A percentile compares a stretch with the other conserved stretches of the same genome.
Evolutionary conservation across 2,797 vertebrate species (phyloP).

Genomic region (Ceryle rudis): DNA sequence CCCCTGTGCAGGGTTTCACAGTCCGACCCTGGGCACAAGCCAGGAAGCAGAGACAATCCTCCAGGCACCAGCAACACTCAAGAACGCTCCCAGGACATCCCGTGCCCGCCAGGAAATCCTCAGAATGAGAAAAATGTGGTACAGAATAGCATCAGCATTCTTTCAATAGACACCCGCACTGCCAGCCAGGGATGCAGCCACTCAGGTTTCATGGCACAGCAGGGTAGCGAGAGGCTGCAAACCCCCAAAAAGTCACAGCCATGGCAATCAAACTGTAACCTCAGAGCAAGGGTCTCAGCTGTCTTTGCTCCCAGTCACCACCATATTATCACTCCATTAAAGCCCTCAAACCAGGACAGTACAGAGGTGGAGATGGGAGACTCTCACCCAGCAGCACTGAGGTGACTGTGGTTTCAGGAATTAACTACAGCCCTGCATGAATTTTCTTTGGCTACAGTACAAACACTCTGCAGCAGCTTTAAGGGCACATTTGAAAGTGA

Average conservation of each 20-base stretch:
- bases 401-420: background rate
- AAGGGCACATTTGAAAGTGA: background rate
- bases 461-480: background rate
- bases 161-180: background rate
- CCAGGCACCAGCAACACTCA: fast-evolving
- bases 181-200: background rate
- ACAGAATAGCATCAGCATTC: background rate
- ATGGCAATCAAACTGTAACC: background rate
- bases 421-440: background rate
- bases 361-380: background rate
- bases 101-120: slow-evolving; percentile 7
- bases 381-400: fast-evolving
- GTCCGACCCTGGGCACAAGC: background rate
- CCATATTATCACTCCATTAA: fast-evolving
- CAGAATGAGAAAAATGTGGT: slow-evolving; percentile 66
- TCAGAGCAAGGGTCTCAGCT: background rate
- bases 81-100: background rate
- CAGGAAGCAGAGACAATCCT: background rate
- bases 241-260: background rate
- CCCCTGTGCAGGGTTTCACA: background rate
- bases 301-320: background rate
- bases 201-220: background rate
- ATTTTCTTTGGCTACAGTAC: background rate
- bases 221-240: background rate
- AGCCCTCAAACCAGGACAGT: background rate